phyloP scores from a whole-genome alignment of 2,888 invertebrate genomes.

The Bugulina stolonifera region DNA sequence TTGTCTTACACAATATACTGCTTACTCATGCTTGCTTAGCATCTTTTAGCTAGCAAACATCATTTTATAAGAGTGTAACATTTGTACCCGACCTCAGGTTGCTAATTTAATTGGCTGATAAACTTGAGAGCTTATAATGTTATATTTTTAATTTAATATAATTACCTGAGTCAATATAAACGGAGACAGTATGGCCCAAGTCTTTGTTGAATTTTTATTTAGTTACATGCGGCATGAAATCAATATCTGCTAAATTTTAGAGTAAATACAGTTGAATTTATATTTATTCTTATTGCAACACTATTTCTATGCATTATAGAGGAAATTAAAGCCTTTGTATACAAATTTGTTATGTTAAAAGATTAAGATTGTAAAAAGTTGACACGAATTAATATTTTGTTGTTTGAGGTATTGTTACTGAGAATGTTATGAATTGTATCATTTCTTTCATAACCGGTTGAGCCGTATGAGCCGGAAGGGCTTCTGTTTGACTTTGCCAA shows the following conservation, averaged over 20 bases:
- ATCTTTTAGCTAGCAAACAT: too few relatives aligned
- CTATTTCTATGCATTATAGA: background rate
- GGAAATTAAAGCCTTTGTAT: background rate
- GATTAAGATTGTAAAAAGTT: background rate
- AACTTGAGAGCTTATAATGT: background rate
- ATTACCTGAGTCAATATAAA: background rate
- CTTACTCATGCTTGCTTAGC: too few relatives aligned
- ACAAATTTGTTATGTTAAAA: background rate
- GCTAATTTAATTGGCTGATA: too few relatives aligned
- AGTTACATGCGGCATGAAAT: constrained; percentile 15
- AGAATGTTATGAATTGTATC: background rate
- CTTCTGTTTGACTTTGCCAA: background rate
- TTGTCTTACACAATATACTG: too few relatives aligned
- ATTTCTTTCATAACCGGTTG: background rate
- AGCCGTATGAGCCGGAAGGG: background rate
- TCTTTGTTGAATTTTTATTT: constrained; percentile 9
- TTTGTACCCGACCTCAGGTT: too few relatives aligned
- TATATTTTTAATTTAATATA: constrained; percentile 24
- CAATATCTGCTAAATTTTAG: constrained; percentile 23
- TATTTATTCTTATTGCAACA: constrained; percentile 19
- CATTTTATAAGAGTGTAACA: too few relatives aligned
- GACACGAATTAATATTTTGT: background rate
- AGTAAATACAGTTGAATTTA: background rate
- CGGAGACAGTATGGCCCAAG: background rate
- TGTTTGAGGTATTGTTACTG: background rate